Base-by-base conservation (phyloP, 1,140 invertebrate species). In the Agrilus planipennis region DNA sequence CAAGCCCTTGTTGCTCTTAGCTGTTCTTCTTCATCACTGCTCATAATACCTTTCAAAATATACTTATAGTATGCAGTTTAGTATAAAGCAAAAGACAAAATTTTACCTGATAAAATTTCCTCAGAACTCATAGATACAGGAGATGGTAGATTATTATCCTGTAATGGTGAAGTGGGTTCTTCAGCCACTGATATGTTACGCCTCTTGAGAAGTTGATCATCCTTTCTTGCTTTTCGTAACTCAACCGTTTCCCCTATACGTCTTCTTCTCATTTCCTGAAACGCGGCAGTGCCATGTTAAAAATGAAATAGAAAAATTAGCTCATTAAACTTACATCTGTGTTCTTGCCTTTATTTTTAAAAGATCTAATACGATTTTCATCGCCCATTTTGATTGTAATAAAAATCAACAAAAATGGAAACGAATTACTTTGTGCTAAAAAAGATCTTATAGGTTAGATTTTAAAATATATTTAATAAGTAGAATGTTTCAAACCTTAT, bases 121-220 rank as follows among this genome's bases (percentile, higher is more conserved):
- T 73, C 69, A 61, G 72, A 37, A 54, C 58, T 65, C 65, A 63
- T 67, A 50, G 44, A 58, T 49, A 55, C 59, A 37, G 54, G 63
- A 49, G 53, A 69, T 54, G 51, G 58, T 32, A 53, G 62, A 63
- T 68, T 70, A 38, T 57, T 55, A 29, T 78, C 70, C 45, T 73
- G 71, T 0, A 75, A 56, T 4, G 73, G 73, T 7, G 68, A 71
- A 4, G 66, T 57, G 0, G 64, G 51, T 36, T 76, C 72, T 20
- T 72, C 67, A 65, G 11, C 28, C 9, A 45, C 62, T 4, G 71
- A 60, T 19, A 97, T 80, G 55, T 96, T 96, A 38, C 95, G 72
- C 30, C 90, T 69, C 67, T 99, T 99, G 1, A 84, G 70, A n/a
- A 99, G 65, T 55, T 93, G 89, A 53, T 98, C 92, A 67, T 98